Evolutionary conservation across 2,797 vertebrate species (phyloP).

Genomic region (Myotis findleyi): DNA sequence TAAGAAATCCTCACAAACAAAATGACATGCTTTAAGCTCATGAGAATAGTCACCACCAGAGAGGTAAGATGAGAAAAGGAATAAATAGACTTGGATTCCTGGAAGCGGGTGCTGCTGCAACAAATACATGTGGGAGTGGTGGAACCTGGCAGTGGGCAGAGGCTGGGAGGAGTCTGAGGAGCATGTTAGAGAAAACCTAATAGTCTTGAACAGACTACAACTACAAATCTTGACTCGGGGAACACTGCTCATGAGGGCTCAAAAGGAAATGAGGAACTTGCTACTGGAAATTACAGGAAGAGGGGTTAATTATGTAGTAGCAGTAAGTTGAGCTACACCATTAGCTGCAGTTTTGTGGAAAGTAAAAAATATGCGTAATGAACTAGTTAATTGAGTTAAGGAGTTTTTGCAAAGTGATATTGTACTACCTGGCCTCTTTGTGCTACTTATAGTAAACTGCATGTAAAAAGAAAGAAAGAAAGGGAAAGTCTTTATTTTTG

Average conservation of each 20-base stretch:
- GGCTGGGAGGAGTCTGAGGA: neutral
- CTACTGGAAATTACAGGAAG: neutral
- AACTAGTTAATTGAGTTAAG: neutral
- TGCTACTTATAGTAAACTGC: neutral
- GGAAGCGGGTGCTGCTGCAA: neutral
- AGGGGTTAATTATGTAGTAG: neutral
- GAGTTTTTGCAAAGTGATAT: neutral
- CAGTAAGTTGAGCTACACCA: neutral
- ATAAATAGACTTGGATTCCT: neutral
- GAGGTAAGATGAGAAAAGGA: neutral
- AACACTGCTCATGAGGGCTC: neutral
- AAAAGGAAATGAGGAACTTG: neutral
- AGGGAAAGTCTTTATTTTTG: neutral
- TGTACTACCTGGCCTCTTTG: neutral
- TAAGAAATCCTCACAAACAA: neutral
- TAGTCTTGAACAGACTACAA: neutral
- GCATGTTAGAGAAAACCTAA: neutral
- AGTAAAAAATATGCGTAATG: neutral
- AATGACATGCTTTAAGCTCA: neutral
- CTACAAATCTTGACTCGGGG: conserved; percentile 1
- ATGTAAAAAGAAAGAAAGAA: neutral
- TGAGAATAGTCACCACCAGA: neutral
- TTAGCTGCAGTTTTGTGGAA: neutral
- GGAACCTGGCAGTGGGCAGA: neutral
- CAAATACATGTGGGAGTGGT: neutral